phyloP scores from a whole-genome alignment of 2,797 vertebrate species.

The Rhinoraja longicauda region DNA sequence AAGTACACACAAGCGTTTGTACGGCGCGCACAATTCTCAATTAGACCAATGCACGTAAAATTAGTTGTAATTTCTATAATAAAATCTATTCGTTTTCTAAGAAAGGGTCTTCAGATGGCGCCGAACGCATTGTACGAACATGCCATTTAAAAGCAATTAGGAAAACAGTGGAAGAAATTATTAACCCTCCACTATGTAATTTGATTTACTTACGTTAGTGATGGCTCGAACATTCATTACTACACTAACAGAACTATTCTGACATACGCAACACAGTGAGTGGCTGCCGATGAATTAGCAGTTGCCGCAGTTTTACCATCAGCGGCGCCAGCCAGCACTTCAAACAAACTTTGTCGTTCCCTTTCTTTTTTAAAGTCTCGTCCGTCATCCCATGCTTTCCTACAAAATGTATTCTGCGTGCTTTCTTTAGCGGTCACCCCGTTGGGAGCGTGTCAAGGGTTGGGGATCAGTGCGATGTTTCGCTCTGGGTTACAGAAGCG shows the following conservation, averaged over 20 bases:
- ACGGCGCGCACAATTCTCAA: conserved; percentile 17
- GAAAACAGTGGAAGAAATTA: conserved; percentile 35
- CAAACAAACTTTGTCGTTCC: conserved; percentile 36
- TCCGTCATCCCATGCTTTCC: background rate
- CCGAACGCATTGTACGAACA: background rate
- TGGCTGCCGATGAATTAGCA: conserved; percentile 28
- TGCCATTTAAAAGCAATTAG: conserved; percentile 35
- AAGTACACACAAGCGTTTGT: background rate
- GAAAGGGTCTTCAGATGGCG: background rate
- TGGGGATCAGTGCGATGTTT: conserved; percentile 42
- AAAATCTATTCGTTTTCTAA: background rate
- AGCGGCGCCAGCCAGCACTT: conserved; percentile 35
- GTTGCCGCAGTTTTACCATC: conserved; percentile 14
- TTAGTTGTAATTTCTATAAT: conserved; percentile 20
- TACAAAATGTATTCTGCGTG: conserved; percentile 14
- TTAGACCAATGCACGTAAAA: conserved; percentile 17
- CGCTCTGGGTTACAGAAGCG: conserved; percentile 41
- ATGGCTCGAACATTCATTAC: conserved; percentile 35
- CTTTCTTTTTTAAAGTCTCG: background rate
- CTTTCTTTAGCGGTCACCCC: conserved; percentile 32
- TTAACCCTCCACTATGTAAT: conserved; percentile 28
- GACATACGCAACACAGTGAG: conserved; percentile 25
- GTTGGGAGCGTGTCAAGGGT: conserved; percentile 41
- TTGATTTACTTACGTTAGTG: conserved; percentile 35
- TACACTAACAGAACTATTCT: conserved; percentile 17